Percentiles rank a stretch among this genome's conserved stretches.
These are phyloP conservation scores for Colistium nudipinnis DNA, from an alignment of 2,113 vertebrate genomes.

Conservation along the genomic window DNA sequence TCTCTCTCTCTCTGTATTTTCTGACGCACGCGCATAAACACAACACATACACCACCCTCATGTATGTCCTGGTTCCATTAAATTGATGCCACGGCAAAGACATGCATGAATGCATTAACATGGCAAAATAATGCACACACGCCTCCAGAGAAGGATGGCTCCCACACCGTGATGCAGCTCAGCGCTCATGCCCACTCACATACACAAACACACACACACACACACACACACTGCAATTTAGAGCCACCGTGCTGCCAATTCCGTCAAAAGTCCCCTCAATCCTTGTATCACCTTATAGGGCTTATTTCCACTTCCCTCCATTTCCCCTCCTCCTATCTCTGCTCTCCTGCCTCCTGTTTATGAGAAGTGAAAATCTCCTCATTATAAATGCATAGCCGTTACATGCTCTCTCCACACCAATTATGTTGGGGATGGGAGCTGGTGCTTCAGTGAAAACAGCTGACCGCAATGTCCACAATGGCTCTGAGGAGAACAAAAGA, in stretches of 20 bases:
- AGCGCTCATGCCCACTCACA: conserved; percentile 8
- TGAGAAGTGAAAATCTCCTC: conserved; percentile 51
- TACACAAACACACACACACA: conserved; percentile 33
- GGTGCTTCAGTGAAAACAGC: conserved; percentile 47
- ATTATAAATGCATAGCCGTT: conserved; percentile 61
- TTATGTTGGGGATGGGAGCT: conserved; percentile 45
- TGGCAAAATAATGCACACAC: conserved; percentile 39
- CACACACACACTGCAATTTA: conserved; percentile 29
- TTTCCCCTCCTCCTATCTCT: conserved; percentile 17
- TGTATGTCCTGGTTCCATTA: conserved; percentile 45
- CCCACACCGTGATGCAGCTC: conserved; percentile 38
- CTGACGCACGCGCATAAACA: background rate
- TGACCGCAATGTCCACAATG: conserved; percentile 54
- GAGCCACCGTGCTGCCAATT: conserved; percentile 34
- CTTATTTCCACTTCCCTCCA: conserved; percentile 19
- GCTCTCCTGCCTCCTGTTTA: conserved; percentile 41
- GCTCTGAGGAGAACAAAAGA: conserved; percentile 64
- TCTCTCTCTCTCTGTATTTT: conserved; percentile 2
- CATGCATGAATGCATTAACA: conserved; percentile 60
- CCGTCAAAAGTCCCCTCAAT: conserved; percentile 39
- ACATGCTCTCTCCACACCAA: conserved; percentile 53
- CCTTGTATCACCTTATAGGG: conserved; percentile 23
- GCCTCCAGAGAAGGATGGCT: conserved; percentile 61
- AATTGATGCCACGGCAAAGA: conserved; percentile 49
- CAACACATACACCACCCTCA: background rate